phyloP scores from a whole-genome alignment of 2,797 vertebrate genomes.

The Phrynocephalus forsythii region DNA sequence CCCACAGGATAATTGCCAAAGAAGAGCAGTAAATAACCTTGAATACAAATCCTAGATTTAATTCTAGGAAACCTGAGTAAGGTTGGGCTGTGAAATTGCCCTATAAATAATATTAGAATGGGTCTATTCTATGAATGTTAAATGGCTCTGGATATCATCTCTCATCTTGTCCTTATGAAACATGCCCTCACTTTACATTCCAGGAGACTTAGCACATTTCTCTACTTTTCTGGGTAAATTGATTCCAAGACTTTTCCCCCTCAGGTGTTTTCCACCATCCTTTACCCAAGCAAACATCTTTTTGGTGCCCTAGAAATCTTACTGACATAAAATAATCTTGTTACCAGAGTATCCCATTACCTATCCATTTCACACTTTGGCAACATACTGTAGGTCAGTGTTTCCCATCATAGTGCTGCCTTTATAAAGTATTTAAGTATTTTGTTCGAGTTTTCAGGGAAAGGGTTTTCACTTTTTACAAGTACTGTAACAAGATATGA shows the following conservation, averaged over 20 bases:
- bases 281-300: neutral
- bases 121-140: neutral
- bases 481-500: neutral
- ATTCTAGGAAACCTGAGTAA: neutral
- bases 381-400: neutral
- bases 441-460: neutral
- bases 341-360: neutral
- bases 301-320: conserved; percentile 9
- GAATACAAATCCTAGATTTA: neutral
- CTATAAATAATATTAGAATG: neutral
- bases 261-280: neutral
- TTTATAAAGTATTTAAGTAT: neutral
- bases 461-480: neutral
- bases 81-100: neutral
- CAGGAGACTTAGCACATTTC: neutral
- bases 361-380: accelerated
- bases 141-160: neutral
- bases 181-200: neutral
- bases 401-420: neutral
- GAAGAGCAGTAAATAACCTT: neutral
- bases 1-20: neutral
- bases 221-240: neutral
- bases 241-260: neutral
- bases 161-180: neutral
- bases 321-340: neutral